Evolutionary conservation across 2,113 vertebrate species (phyloP).

Genomic region (Hystrix brachyura): DNA sequence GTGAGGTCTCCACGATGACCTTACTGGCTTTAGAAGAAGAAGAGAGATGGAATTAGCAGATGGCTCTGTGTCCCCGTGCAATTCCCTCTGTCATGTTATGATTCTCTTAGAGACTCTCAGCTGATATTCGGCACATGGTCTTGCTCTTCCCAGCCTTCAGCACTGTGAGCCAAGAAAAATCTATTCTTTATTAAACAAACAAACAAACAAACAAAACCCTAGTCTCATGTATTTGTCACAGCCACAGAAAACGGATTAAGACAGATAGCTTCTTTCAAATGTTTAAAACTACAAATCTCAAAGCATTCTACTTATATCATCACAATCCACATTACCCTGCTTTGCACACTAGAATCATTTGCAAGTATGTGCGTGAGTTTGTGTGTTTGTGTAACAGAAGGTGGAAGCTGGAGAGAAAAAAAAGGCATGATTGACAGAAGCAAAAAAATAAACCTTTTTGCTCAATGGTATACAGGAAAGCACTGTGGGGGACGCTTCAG

Average conservation of each 20-base stretch:
- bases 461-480: not conserved
- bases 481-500: not conserved
- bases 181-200: not conserved
- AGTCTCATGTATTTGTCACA: not conserved
- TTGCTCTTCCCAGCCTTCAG: not conserved
- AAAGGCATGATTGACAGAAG: not conserved
- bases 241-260: not conserved
- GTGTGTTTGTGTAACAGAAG: not conserved
- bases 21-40: not conserved
- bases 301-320: not conserved
- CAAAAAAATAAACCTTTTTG: not conserved
- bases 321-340: not conserved
- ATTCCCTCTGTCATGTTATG: accelerated
- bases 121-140: not conserved
- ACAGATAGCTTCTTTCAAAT: not conserved
- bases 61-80: not conserved
- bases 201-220: too few species aligned
- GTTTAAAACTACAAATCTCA: not conserved
- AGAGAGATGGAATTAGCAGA: not conserved
- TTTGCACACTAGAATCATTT: not conserved
- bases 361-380: not conserved
- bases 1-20: not conserved
- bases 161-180: not conserved
- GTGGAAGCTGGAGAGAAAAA: not conserved
- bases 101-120: not conserved